These are phyloP conservation scores for Trinorchestia longiramus DNA, from an alignment of 1,140 invertebrate species.

Conservation along the genomic window DNA sequence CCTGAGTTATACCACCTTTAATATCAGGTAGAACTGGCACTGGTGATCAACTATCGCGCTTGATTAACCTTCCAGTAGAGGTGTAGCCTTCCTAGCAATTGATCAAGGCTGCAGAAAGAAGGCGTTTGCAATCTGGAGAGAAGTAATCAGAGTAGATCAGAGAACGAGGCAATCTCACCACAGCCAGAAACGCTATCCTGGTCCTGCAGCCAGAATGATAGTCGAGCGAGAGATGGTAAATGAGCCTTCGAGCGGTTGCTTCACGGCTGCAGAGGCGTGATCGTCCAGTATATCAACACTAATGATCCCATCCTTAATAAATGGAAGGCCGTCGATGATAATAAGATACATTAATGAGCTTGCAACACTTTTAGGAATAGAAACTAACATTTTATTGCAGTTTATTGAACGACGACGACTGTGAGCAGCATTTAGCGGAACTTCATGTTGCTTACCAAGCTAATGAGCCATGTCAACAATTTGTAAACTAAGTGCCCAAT, in stretches of 20 bases:
- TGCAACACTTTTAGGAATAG: background rate
- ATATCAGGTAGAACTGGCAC: background rate
- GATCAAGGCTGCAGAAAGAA: background rate
- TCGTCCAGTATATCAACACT: background rate
- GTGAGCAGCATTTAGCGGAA: background rate
- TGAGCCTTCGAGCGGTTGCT: background rate
- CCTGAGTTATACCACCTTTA: background rate
- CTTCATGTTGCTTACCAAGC: background rate
- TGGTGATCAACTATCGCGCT: background rate
- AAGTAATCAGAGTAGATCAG: background rate
- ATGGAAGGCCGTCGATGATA: background rate
- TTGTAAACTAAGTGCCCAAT: background rate
- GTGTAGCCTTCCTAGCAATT: background rate
- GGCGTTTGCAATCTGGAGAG: background rate
- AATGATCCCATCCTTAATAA: background rate
- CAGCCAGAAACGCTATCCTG: background rate
- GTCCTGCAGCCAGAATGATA: background rate
- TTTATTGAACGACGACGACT: background rate
- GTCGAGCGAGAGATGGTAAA: background rate
- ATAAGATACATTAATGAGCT: background rate
- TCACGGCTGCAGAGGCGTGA: background rate
- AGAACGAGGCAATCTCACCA: background rate
- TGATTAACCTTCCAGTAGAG: background rate
- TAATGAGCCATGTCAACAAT: background rate
- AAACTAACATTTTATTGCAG: background rate